phyloP scores from a whole-genome alignment of 2,888 invertebrate species.

The Halocaridina rubra region DNA sequence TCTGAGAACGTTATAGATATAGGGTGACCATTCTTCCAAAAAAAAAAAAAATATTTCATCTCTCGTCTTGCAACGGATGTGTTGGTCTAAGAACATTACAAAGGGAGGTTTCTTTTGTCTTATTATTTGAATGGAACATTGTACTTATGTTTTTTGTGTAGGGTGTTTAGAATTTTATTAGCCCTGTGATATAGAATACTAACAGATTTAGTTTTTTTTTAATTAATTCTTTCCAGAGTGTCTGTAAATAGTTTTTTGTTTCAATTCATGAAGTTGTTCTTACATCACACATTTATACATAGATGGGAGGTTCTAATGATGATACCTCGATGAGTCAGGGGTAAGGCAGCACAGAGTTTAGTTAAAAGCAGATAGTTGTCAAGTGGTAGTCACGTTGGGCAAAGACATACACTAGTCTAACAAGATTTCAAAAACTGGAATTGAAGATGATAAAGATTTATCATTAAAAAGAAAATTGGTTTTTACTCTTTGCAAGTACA shows the following conservation, averaged over 20 bases:
- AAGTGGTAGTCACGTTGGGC: slow-evolving; percentile 31
- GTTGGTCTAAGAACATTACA: slow-evolving; percentile 36
- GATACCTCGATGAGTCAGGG: slow-evolving; percentile 38
- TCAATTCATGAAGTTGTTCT: neutral
- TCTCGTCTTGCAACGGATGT: slow-evolving; percentile 33
- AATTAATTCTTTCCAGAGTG: no score
- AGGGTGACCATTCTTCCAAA: slow-evolving; percentile 57
- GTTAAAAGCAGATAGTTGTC: neutral
- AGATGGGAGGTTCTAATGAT: slow-evolving; percentile 30
- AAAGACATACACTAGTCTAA: slow-evolving; percentile 55
- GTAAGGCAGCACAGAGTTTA: no score
- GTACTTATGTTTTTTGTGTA: no score
- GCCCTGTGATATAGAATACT: slow-evolving; percentile 6
- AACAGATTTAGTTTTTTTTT: neutral
- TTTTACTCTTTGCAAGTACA: no score
- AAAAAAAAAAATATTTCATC: slow-evolving; percentile 57
- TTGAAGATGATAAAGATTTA: no score
- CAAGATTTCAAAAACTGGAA: slow-evolving; percentile 43
- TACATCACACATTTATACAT: neutral
- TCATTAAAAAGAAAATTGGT: no score
- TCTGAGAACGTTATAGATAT: slow-evolving; percentile 46
- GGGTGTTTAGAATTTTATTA: neutral
- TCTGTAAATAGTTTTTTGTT: neutral
- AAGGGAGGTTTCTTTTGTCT: neutral
- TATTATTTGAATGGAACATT: no score